These are phyloP conservation scores for Phymorhynchus buccinoides DNA, from an alignment of 1,140 invertebrate genomes.

Conservation along the genomic window DNA sequence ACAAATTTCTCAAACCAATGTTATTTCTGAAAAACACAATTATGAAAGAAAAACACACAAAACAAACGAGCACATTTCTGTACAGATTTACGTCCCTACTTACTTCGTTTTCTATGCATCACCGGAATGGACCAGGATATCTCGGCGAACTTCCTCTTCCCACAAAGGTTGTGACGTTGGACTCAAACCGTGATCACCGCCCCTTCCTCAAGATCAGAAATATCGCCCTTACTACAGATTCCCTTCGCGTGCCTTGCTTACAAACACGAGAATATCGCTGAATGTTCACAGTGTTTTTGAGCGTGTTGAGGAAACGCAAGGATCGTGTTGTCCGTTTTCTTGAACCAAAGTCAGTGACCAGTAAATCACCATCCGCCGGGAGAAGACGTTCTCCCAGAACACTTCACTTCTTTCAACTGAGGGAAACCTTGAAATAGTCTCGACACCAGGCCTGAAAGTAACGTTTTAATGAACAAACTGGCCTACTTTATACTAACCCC, in stretches of 20 bases:
- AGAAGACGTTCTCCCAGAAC: background rate
- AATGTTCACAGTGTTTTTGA: background rate
- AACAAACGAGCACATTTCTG: too few relatives aligned
- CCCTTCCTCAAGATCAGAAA: conserved; percentile 22
- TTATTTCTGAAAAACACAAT: too few relatives aligned
- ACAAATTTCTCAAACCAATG: too few relatives aligned
- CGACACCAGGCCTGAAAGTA: conserved; percentile 3
- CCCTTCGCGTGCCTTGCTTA: too few relatives aligned
- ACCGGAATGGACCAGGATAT: background rate
- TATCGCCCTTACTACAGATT: background rate
- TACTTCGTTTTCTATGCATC: background rate
- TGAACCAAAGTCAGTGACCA: conserved; percentile 11
- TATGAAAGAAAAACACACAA: too few relatives aligned
- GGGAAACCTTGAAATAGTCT: conserved; percentile 18
- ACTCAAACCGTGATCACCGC: background rate
- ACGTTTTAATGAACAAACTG: too few relatives aligned
- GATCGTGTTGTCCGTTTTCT: background rate
- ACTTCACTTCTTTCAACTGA: conserved; percentile 27
- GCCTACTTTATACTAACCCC: too few relatives aligned
- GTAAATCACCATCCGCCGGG: background rate
- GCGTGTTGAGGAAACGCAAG: background rate
- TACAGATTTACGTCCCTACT: too few relatives aligned
- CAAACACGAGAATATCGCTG: background rate
- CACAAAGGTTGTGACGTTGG: background rate
- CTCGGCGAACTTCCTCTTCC: background rate